Conservation (phyloP, 2,888 invertebrate species). For the Tricholauxania praeusta region DNA sequence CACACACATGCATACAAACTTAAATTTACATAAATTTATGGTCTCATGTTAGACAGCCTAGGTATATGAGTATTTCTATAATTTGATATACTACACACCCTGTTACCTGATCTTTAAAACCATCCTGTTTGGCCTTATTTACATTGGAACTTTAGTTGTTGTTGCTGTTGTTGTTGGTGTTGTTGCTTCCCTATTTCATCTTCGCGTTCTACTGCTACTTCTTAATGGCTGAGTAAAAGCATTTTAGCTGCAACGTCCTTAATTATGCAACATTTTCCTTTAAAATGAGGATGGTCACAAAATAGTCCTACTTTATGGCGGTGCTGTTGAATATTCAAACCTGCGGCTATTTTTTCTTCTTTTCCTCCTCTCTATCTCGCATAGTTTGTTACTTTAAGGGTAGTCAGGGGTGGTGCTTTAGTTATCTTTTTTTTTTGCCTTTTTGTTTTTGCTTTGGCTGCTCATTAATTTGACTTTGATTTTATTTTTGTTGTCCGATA, state of each 20-base stretch:
- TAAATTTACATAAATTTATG: background rate
- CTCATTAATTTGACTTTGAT: slow-evolving; percentile 12
- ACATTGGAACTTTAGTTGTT: slow-evolving; percentile 11
- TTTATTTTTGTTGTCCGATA: background rate
- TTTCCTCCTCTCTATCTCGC: background rate
- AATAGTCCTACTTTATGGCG: slow-evolving; percentile 38
- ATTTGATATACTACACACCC: too few relatives aligned
- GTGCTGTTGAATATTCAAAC: slow-evolving; percentile 56
- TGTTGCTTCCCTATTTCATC: slow-evolving; percentile 9
- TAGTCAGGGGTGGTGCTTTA: background rate
- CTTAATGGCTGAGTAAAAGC: slow-evolving; percentile 4
- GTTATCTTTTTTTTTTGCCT: background rate
- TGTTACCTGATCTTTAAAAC: background rate
- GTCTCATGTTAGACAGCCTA: too few relatives aligned
- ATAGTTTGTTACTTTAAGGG: too few relatives aligned
- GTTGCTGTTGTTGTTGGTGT: slow-evolving; percentile 29
- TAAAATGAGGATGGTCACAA: slow-evolving; percentile 45
- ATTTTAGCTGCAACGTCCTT: slow-evolving; percentile 51
- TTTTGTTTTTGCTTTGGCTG: background rate
- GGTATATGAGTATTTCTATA: too few relatives aligned
- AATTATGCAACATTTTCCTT: slow-evolving; percentile 59
- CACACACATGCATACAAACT: slow-evolving; percentile 18
- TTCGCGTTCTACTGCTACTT: too few relatives aligned
- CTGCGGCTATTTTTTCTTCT: slow-evolving; percentile 40
- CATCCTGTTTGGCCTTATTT: background rate